A percentile compares a stretch with the other conserved stretches of the same genome.
phyloP scores from a whole-genome alignment of 2,888 invertebrate species.

The Spodoptera picta region DNA sequence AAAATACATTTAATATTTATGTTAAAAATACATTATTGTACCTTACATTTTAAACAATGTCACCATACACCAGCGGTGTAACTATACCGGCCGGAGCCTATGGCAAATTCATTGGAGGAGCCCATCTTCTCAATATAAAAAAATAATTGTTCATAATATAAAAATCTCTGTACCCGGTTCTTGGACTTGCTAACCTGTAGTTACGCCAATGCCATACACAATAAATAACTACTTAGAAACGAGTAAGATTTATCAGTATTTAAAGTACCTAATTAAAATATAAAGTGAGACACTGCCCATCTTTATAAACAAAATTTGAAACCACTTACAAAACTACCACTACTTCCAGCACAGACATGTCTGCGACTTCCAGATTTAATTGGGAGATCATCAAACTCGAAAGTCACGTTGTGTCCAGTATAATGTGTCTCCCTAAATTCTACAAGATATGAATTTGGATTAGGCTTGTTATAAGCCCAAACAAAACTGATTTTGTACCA shows the following conservation, averaged over 20 bases:
- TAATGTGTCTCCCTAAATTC: slow-evolving; percentile 76
- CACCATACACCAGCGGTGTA: neutral
- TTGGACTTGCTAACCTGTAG: too few relatives aligned
- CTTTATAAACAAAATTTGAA: slow-evolving; percentile 81
- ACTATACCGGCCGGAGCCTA: too few relatives aligned
- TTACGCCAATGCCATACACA: too few relatives aligned
- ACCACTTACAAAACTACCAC: slow-evolving; percentile 81
- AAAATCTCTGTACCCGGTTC: too few relatives aligned
- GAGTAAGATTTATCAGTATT: slow-evolving; percentile 7
- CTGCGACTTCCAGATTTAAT: slow-evolving; percentile 60
- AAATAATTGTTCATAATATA: too few relatives aligned
- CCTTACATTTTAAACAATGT: slow-evolving; percentile 16
- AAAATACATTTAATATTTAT: too few relatives aligned
- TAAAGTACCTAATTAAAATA: too few relatives aligned
- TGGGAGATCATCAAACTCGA: slow-evolving; percentile 82
- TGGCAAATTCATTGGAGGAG: too few relatives aligned
- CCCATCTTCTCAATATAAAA: too few relatives aligned
- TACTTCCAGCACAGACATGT: slow-evolving; percentile 56
- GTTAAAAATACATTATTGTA: too few relatives aligned
- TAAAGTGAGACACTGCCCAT: slow-evolving; percentile 11
- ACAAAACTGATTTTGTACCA: slow-evolving; percentile 82
- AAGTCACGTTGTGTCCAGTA: slow-evolving; percentile 72
- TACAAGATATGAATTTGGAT: slow-evolving; percentile 77
- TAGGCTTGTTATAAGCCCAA: slow-evolving; percentile 76
- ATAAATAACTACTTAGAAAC: slow-evolving; percentile 20